A percentile compares a stretch with the other conserved stretches of the same genome.
phyloP scores from a whole-genome alignment of 2,113 vertebrate genomes.

The Stegastes partitus region DNA sequence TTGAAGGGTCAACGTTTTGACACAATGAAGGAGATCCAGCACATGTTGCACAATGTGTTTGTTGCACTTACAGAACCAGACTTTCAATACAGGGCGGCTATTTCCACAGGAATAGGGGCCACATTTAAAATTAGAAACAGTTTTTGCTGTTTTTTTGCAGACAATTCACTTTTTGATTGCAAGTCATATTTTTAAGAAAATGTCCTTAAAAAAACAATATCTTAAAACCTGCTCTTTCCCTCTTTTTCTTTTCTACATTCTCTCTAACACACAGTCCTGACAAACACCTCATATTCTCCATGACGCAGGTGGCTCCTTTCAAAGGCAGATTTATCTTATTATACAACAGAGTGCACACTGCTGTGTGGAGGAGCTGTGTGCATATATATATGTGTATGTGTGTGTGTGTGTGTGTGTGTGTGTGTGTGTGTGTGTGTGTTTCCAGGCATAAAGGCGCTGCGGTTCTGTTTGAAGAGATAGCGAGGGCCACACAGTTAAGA shows the following conservation, averaged over 20 bases:
- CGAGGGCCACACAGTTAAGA: slow-evolving; percentile 22
- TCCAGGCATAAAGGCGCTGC: slow-evolving; percentile 52
- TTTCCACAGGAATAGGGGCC: too few relatives aligned
- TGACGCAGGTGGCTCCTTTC: slow-evolving; percentile 73
- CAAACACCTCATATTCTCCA: slow-evolving; percentile 69
- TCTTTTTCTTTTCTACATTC: background rate
- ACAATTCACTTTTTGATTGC: too few relatives aligned
- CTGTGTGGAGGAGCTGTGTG: slow-evolving; percentile 12
- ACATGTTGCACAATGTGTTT: too few relatives aligned
- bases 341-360: slow-evolving; percentile 53
- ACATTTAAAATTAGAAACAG: too few relatives aligned
- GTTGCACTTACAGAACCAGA: too few relatives aligned
- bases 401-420: slow-evolving; percentile 25
- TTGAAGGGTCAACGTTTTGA: too few relatives aligned
- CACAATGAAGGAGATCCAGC: too few relatives aligned
- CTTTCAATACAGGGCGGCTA: too few relatives aligned
- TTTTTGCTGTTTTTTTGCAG: too few relatives aligned
- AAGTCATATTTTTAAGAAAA: too few relatives aligned
- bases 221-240: too few relatives aligned
- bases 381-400: slow-evolving; percentile 18
- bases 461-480: slow-evolving; percentile 69
- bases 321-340: slow-evolving; percentile 75
- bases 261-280: slow-evolving; percentile 2
- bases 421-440: slow-evolving; percentile 38
- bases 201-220: too few relatives aligned